Conservation (phyloP, 2,888 invertebrate species). For the Schizotus pectinicornis region DNA sequence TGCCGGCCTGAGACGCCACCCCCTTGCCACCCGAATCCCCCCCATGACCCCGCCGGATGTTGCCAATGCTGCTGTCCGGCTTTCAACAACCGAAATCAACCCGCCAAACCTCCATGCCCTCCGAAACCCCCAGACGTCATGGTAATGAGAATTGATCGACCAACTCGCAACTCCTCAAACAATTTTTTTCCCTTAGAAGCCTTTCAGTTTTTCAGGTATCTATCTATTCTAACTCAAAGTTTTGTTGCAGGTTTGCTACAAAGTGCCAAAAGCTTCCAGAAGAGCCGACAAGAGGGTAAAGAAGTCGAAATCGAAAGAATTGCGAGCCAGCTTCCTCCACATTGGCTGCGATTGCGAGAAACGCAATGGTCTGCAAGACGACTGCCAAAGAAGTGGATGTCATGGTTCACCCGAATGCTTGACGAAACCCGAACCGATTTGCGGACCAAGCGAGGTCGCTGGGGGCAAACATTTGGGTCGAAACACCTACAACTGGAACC, state of each 20-base stretch:
- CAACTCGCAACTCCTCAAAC: neutral
- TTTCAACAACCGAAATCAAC: too few relatives aligned
- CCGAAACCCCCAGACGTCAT: conserved; percentile 62
- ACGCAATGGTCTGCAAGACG: conserved; percentile 67
- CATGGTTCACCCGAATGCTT: conserved; percentile 61
- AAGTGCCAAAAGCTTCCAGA: conserved; percentile 24
- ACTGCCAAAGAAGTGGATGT: conserved; percentile 63
- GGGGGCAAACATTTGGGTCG: conserved; percentile 51
- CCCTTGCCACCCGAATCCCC: conserved; percentile 57
- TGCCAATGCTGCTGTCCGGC: conserved; percentile 47
- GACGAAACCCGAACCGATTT: conserved; percentile 59
- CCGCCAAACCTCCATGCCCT: neutral
- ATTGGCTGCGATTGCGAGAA: conserved; percentile 66
- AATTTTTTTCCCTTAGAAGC: too few relatives aligned
- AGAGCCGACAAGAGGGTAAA: conserved; percentile 48
- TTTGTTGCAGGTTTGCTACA: conserved; percentile 43
- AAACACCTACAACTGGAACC: conserved; percentile 4
- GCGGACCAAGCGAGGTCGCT: conserved; percentile 57
- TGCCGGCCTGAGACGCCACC: conserved; percentile 56
- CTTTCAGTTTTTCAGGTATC: neutral
- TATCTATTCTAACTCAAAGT: neutral
- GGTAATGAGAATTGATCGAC: conserved; percentile 50
- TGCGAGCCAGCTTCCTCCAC: conserved; percentile 62
- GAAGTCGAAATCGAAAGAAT: conserved; percentile 62
- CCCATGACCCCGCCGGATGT: conserved; percentile 57